A percentile compares a stretch with the other conserved stretches of the same genome.
Conservation (phyloP, 1,140 invertebrate genomes). For the Geopemphigus sp. region DNA sequence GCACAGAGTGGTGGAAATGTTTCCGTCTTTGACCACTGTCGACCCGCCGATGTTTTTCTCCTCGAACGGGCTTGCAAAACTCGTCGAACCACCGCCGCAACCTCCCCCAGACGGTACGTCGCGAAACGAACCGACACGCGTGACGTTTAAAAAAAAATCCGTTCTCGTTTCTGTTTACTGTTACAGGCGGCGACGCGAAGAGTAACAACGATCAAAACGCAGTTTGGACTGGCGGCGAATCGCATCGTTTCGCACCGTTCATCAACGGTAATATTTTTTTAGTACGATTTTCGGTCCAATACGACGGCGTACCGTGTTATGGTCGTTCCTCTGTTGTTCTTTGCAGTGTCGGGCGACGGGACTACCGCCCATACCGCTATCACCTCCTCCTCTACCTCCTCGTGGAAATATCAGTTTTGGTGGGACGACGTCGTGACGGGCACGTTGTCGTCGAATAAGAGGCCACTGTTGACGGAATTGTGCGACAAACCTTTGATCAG, state of each 20-base stretch:
- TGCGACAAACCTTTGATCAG: conserved; percentile 10
- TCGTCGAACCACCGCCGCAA: not conserved
- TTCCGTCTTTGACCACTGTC: conserved; percentile 2
- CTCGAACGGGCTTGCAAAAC: conserved; percentile 15
- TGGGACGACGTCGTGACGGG: conserved; percentile 40
- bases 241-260: conserved; percentile 27
- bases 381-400: too few relatives aligned
- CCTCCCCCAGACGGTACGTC: not conserved
- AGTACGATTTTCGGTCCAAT: too few relatives aligned
- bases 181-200: conserved; percentile 13
- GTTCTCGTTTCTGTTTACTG: not conserved
- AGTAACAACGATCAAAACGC: not conserved
- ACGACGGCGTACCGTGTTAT: too few relatives aligned
- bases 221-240: conserved; percentile 1
- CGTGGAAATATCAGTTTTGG: conserved; percentile 2
- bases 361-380: too few relatives aligned
- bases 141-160: not conserved
- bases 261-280: not conserved
- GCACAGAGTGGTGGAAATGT: conserved; percentile 28
- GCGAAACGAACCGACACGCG: too few relatives aligned
- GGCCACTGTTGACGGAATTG: conserved; percentile 5
- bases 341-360: conserved; percentile 19
- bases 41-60: conserved; percentile 39
- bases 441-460: conserved; percentile 11
- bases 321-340: not conserved